Percentiles rank a stretch among this genome's conserved stretches.
These are phyloP conservation scores for Psix sp. DNA, from an alignment of 1,140 invertebrate genomes.

Conservation along the genomic window DNA sequence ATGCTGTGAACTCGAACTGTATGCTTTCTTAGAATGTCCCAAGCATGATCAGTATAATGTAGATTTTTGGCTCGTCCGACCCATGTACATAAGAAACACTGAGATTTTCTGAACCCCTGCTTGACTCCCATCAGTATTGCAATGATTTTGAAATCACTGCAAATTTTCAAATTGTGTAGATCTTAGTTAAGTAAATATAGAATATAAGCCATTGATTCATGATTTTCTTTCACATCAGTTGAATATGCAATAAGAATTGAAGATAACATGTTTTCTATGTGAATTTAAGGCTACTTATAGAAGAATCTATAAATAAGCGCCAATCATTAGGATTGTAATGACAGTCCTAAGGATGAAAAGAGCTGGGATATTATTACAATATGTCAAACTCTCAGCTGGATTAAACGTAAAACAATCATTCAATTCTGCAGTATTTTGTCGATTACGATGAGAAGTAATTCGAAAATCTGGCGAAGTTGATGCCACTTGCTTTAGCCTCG, in stretches of 20 bases:
- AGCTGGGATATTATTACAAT: background rate
- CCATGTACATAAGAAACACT: conserved; percentile 17
- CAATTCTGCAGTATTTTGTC: too few relatives aligned
- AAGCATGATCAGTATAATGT: background rate
- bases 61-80: conserved; percentile 1
- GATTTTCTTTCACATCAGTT: background rate
- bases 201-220: background rate
- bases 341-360: background rate
- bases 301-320: conserved; percentile 13
- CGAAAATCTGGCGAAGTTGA: too few relatives aligned
- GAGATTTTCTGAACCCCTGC: background rate
- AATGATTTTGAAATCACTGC: conserved; percentile 23
- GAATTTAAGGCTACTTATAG: conserved; percentile 10
- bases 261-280: conserved; percentile 4
- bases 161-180: conserved; percentile 10
- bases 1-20: background rate
- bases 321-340: conserved; percentile 1
- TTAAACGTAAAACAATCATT: too few relatives aligned
- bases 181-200: background rate
- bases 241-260: conserved; percentile 1
- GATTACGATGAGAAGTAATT: too few relatives aligned
- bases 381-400: background rate
- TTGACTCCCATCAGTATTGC: background rate
- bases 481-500: too few relatives aligned
- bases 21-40: background rate